These are phyloP conservation scores for Poecile atricapillus DNA, from an alignment of 2,113 vertebrate species.

Conservation along the genomic window DNA sequence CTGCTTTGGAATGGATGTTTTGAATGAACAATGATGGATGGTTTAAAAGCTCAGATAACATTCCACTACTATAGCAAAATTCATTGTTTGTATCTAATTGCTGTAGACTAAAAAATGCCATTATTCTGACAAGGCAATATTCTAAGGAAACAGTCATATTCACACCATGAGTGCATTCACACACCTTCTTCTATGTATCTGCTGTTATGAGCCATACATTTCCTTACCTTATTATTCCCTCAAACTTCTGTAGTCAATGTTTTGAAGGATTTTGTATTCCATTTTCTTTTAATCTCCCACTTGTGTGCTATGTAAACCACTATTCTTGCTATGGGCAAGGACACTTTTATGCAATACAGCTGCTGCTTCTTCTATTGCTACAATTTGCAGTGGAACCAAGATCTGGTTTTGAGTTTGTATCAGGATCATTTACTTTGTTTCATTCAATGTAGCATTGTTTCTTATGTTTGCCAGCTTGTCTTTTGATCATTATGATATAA, in stretches of 20 bases:
- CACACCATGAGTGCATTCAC: not conserved
- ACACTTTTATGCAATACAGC: not conserved
- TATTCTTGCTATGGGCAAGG: conserved; percentile 40
- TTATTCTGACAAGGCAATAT: not conserved
- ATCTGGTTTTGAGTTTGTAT: not conserved
- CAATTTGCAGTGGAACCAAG: not conserved
- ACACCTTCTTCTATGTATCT: not conserved
- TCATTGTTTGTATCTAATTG: not conserved
- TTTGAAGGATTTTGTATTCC: not conserved
- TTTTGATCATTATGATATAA: conserved; percentile 45
- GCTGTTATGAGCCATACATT: not conserved
- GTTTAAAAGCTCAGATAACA: not conserved
- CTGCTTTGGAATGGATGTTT: not conserved
- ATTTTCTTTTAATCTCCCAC: conserved; percentile 26
- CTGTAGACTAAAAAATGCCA: not conserved
- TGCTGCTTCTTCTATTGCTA: not conserved
- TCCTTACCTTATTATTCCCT: not conserved
- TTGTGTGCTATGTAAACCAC: not conserved
- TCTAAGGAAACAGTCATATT: not conserved
- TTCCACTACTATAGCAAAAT: not conserved
- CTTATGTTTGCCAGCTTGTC: not conserved
- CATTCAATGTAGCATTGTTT: not conserved
- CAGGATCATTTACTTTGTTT: not conserved
- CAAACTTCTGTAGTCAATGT: not conserved
- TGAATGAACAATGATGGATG: not conserved